Evolutionary conservation across 2,888 invertebrate genomes (phyloP).

Genomic region (Nematopogon swammerdamellus): DNA sequence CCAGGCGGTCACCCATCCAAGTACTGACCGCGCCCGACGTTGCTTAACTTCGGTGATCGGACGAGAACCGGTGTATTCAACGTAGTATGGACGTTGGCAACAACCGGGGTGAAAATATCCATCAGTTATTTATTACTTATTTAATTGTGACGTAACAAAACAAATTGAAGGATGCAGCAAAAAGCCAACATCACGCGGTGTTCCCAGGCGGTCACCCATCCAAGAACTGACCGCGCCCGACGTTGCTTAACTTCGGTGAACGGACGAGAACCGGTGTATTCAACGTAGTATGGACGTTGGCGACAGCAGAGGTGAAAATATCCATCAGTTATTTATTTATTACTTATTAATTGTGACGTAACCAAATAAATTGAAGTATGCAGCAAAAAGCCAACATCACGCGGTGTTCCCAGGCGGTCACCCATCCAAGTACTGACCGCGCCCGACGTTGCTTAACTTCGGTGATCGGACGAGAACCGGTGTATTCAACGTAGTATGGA

Average conservation of each 20-base stretch:
- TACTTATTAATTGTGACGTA: too few species aligned
- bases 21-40: constrained; percentile 18
- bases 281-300: constrained; percentile 18
- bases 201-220: constrained; percentile 19
- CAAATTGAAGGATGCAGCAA: too few species aligned
- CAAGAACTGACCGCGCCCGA: constrained; percentile 18
- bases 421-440: constrained; percentile 19
- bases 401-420: constrained; percentile 18
- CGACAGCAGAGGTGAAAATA: too few species aligned
- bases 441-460: constrained; percentile 19
- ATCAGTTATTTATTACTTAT: too few species aligned
- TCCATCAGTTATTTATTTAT: too few species aligned
- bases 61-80: constrained; percentile 18
- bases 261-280: constrained; percentile 18
- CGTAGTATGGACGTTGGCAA: constrained; percentile 18
- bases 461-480: constrained; percentile 21
- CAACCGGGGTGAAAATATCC: too few species aligned
- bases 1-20: constrained; percentile 19
- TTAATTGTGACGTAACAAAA: too few species aligned
- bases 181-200: constrained; percentile 16
- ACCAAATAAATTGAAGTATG: too few species aligned
- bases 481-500: constrained; percentile 26
- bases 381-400: constrained; percentile 16
- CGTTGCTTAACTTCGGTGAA: constrained; percentile 18
- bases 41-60: constrained; percentile 19